Conservation (phyloP, 2,888 invertebrate species). For the Caenorhabditis doughertyi region DNA sequence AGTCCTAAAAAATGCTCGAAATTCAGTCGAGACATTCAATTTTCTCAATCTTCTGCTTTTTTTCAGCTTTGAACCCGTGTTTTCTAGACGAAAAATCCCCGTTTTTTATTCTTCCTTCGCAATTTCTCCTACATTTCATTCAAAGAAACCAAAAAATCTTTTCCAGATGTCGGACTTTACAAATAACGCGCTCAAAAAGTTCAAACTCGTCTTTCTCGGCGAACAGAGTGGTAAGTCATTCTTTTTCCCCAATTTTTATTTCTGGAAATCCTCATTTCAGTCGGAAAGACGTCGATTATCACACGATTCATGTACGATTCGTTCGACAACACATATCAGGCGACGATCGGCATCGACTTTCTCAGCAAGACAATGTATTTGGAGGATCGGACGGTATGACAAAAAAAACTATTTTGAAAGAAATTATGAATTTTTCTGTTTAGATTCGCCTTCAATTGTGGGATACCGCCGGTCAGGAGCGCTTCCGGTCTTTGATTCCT, state of each 20-base stretch:
- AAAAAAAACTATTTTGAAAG: background rate
- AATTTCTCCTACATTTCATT: background rate
- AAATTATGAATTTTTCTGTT: slow-evolving; percentile 10
- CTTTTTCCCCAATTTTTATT: background rate
- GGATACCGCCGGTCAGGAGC: slow-evolving; percentile 95
- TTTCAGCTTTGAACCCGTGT: background rate
- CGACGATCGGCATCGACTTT: slow-evolving; percentile 99
- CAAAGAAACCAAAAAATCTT: background rate
- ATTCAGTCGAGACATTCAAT: too few relatives aligned
- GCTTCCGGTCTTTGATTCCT: slow-evolving; percentile 97
- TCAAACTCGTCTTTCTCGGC: slow-evolving; percentile 98
- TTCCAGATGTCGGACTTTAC: slow-evolving; percentile 87
- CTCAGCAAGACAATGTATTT: slow-evolving; percentile 99
- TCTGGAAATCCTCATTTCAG: slow-evolving; percentile 86
- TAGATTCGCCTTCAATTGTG: slow-evolving; percentile 94
- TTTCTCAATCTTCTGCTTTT: background rate
- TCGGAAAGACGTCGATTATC: slow-evolving; percentile 98
- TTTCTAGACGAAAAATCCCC: background rate
- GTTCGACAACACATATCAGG: slow-evolving; percentile 99
- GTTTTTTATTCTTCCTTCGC: background rate
- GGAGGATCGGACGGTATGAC: slow-evolving; percentile 93
- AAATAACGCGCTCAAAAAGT: slow-evolving; percentile 97
- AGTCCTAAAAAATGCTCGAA: too few relatives aligned
- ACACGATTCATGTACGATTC: slow-evolving; percentile 99
- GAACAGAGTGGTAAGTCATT: slow-evolving; percentile 89